Conservation (phyloP, 2,797 vertebrate genomes). For the Tenualosa ilisha region DNA sequence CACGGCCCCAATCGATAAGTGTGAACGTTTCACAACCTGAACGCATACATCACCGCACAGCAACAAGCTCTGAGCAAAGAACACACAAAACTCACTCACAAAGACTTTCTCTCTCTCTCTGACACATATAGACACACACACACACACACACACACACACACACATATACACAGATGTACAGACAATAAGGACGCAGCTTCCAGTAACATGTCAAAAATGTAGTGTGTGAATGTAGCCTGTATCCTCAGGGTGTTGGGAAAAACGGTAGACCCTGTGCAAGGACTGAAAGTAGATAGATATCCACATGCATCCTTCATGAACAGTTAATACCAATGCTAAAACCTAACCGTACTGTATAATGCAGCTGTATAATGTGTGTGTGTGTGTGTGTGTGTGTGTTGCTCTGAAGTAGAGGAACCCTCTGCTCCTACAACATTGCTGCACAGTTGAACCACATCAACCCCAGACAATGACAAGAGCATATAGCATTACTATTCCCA, state of each 20-base stretch:
- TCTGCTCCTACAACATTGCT: not conserved
- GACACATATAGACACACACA: not conserved
- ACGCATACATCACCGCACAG: not conserved
- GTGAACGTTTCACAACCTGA: not conserved
- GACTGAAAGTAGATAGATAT: not conserved
- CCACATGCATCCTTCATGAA: not conserved
- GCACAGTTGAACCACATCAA: not conserved
- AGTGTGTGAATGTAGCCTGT: too few relatives aligned
- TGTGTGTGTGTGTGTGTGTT: not conserved
- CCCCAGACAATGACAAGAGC: not conserved
- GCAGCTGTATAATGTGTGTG: not conserved
- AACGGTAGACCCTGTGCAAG: too few relatives aligned
- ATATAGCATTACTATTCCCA: not conserved
- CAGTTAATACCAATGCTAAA: not conserved
- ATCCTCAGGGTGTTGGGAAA: too few relatives aligned
- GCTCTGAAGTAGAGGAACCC: not conserved
- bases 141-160: constrained; percentile 16
- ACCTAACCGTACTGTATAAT: not conserved
- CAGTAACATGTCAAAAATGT: not conserved
- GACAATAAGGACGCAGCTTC: not conserved
- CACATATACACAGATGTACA: not conserved
- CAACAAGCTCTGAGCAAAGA: not conserved
- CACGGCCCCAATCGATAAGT: not conserved
- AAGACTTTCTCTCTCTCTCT: not conserved
- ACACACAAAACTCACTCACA: not conserved